Percentiles rank a stretch among this genome's conserved stretches.
Evolutionary conservation across 1,140 invertebrate genomes (phyloP).

Genomic region (Limonius californicus): DNA sequence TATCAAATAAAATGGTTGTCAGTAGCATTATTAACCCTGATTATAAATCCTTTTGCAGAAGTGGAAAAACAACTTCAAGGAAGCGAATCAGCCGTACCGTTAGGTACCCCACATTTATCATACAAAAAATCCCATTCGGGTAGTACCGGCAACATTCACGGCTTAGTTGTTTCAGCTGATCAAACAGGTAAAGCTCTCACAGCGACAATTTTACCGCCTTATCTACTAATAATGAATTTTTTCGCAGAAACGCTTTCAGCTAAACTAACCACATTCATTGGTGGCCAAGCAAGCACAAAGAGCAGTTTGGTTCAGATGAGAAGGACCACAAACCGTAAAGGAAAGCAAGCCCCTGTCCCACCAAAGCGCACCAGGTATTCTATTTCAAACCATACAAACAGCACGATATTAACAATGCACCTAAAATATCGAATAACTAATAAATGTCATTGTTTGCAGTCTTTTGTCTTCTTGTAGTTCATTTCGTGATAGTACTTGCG

Average conservation of each 20-base stretch:
- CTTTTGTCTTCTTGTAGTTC: conserved; percentile 80
- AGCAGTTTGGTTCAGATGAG: conserved; percentile 75
- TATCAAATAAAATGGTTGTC: too few relatives aligned
- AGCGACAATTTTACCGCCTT: too few relatives aligned
- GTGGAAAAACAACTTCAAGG: conserved; percentile 84
- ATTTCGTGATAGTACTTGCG: conserved; percentile 64
- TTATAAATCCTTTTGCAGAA: too few relatives aligned
- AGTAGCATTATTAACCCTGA: too few relatives aligned
- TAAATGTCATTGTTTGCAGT: conserved; percentile 51
- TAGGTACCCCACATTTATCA: conserved; percentile 61
- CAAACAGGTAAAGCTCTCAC: conserved; percentile 37
- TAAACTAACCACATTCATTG: conserved; percentile 66
- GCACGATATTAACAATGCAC: neutral
- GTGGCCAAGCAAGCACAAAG: conserved; percentile 49
- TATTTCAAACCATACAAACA: neutral
- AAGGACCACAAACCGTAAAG: conserved; percentile 79
- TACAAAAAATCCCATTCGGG: conserved; percentile 66
- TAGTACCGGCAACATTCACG: conserved; percentile 62
- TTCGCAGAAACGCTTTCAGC: neutral
- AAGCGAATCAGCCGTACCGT: conserved; percentile 54
- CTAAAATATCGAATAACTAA: neutral
- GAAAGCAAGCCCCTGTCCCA: conserved; percentile 90
- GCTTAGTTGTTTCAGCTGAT: conserved; percentile 55
- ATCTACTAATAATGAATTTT: neutral
- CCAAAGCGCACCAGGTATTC: conserved; percentile 86